Evolutionary conservation across 1,140 invertebrate species (phyloP), one percentile per base, ranked within the genome.

Genomic region (Notospermus geniculatus): DNA sequence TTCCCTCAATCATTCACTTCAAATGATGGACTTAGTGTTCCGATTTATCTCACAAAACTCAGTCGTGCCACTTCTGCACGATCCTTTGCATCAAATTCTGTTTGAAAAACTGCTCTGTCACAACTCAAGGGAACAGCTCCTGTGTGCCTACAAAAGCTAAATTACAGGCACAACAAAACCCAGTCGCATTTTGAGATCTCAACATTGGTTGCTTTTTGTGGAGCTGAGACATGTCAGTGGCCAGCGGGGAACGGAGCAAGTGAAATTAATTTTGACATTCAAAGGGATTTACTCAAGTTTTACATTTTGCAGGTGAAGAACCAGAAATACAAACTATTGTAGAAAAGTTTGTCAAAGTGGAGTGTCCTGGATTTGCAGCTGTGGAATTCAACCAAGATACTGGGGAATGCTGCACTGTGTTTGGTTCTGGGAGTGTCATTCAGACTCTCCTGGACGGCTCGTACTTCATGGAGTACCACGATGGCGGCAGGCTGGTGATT

Each of bases 361-460:
- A 82, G 65, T 81, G 79, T 66, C 78, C 78, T 25, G 76, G 75
- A 11, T 81, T 70, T 69, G 78, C 80, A 11, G 79, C 80, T 7
- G 73, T 80, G 1, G 74, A 79, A 65, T 81, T 80, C 65, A 79
- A 82, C 60, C 68, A 66, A 57, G 57, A 66, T 2, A 75, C 75
- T 15, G 72, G 74, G 60, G 74, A 80, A 50, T 79, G 76, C 56
- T 65, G 75, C 25, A 76, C 75, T 22, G 70, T 76, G 22, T 77
- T 82, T 71, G 79, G 75, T 25, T 72, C 64, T 66, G 76, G 77
- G 9, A 75, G 76, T 11, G 69, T 71, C 17, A 70, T 80, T 22
- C 72, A 77, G 45, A 74, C 76, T 11, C 74, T 75, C 57, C 71
- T 73, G 25, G 74, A 80, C 62, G 76, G 78, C 7, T 80, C 70